Base-by-base conservation (phyloP, 2,113 vertebrate genomes). In the Osmerus eperlanus region DNA sequence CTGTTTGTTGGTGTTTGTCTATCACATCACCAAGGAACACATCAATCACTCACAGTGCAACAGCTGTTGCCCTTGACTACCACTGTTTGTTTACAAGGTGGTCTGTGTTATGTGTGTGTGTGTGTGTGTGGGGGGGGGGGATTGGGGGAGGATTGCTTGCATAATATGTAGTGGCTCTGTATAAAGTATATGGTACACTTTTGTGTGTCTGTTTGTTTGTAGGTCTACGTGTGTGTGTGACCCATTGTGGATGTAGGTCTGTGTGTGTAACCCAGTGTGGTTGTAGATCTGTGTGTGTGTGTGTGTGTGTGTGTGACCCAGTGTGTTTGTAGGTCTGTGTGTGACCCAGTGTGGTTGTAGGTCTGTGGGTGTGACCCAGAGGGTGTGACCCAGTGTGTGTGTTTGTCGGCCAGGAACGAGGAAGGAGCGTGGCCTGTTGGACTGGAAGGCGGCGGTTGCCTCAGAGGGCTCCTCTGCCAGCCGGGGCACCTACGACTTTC, bases 391-490 rank as follows among this genome's bases (percentile, higher is more conserved):
- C 51, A 28, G 28, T 32, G 2, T 66, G n/a, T 63, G 14, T 78
- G 52, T 29, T 14, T 55, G 13, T 23, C 28, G 23, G 53, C 47
- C 84, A 99, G 97, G 96, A 1, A 92, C 94, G 0, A 85, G 76
- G 71, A 85, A 95, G 81, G 97, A 98, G 79, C 91, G 97, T 16
- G 97, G 97, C 4, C 85, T 98, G 29, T 71, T 93, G 11, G 88
- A 94, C 32, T 98, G 96, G 96, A 93, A 92, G 61, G 90, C 92
- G 0, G 91, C 90, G 0, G 83, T 90, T 25, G 85, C 91, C 2
- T 90, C 85, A 66, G 18, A 74, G 1, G 80, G 19, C 0, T 88
- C 85, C 0, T 70, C 80, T 68, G 88, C 78, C 63, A 81, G 94
- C 25, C 73, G 70, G 5, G 79, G 85, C 62, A 93, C 94, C 71